Conservation (phyloP, 1,140 invertebrate genomes). For the Lepidotrigona ventralis region DNA sequence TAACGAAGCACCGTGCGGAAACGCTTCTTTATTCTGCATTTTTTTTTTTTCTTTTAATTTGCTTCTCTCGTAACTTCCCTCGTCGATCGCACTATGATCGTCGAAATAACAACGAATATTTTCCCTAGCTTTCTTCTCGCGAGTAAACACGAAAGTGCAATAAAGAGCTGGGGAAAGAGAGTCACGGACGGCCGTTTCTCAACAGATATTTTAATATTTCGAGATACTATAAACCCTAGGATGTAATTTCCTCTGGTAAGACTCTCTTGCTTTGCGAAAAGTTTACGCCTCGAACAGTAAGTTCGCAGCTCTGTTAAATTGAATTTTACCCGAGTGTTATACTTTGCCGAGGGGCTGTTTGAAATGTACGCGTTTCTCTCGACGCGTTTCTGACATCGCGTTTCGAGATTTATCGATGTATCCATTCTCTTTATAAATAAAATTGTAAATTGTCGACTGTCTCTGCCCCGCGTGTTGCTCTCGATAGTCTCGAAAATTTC, state of each 20-base stretch:
- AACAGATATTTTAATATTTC: conserved; percentile 12
- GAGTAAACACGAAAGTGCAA: not conserved
- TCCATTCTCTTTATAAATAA: conserved; percentile 20
- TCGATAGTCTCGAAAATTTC: conserved; percentile 23
- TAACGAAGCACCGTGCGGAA: not conserved
- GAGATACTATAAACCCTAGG: not conserved
- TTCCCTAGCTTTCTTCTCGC: not conserved
- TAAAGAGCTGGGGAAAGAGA: not conserved
- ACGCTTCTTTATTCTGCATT: not conserved
- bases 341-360: not conserved
- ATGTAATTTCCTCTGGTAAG: conserved; percentile 21
- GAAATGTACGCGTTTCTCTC: conserved; percentile 3
- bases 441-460: conserved; percentile 4
- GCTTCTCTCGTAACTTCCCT: too few relatives aligned
- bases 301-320: conserved; percentile 27
- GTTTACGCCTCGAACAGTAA: conserved; percentile 23
- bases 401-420: conserved; percentile 23
- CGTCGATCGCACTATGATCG: not conserved
- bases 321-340: conserved; percentile 22
- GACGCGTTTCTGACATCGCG: not conserved
- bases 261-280: not conserved
- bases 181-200: not conserved
- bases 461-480: not conserved
- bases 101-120: not conserved
- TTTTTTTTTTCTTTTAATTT: too few relatives aligned